phyloP scores from a whole-genome alignment of 2,797 vertebrate genomes.

The Hipposideros larvatus region DNA sequence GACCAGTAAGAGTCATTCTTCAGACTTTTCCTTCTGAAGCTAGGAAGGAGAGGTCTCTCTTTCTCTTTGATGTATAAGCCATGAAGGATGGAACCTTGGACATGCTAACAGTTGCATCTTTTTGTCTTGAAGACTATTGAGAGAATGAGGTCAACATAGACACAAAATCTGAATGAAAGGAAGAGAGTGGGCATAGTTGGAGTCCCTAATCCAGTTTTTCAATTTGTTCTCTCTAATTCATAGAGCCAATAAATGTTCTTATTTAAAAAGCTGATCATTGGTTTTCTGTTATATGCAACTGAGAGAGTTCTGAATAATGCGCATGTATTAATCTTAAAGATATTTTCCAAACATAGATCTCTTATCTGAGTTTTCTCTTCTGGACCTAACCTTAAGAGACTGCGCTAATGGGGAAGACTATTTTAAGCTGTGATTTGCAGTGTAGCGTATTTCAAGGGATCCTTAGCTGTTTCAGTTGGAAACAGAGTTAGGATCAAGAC shows the following conservation, averaged over 20 bases:
- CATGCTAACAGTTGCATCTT: not conserved
- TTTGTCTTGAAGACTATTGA: not conserved
- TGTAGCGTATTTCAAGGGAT: constrained; percentile 16
- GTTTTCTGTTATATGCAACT: not conserved
- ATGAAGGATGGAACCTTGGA: not conserved
- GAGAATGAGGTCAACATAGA: not conserved
- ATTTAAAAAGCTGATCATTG: not conserved
- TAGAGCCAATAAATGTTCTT: not conserved
- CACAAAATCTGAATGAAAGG: not conserved
- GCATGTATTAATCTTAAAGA: constrained; percentile 10
- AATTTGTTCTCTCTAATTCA: not conserved
- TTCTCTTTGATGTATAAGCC: not conserved
- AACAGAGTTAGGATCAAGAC: not conserved
- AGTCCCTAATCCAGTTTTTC: not conserved
- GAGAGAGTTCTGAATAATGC: not conserved
- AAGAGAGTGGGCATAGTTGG: not conserved
- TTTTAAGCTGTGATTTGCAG: constrained; percentile 37
- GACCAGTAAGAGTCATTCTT: not conserved
- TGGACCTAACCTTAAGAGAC: not conserved
- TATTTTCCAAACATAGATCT: not conserved
- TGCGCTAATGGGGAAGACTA: constrained; percentile 28
- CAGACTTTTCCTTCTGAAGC: constrained; percentile 16
- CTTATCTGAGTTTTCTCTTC: constrained; percentile 26
- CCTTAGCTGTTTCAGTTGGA: not conserved
- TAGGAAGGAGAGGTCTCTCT: not conserved